phyloP scores from a whole-genome alignment of 23 tunicate genomes.

The Oikopleura vanhoeffeni region DNA sequence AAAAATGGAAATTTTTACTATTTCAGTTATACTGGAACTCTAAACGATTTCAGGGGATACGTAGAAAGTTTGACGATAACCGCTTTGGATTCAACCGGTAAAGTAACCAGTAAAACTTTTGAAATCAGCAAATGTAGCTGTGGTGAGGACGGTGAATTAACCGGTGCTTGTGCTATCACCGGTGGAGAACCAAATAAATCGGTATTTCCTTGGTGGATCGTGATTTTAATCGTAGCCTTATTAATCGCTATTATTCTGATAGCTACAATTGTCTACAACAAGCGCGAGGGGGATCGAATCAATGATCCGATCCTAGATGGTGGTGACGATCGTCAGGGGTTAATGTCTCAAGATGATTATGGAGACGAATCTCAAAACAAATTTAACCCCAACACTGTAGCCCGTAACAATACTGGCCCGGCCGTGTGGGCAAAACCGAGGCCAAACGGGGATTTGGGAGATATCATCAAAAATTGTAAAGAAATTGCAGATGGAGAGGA shows the following conservation, averaged over 20 bases:
- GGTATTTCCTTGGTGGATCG: background rate
- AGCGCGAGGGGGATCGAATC: background rate
- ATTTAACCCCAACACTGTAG: background rate
- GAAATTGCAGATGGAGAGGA: background rate
- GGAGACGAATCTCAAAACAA: background rate
- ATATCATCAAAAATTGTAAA: background rate
- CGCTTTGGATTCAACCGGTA: background rate
- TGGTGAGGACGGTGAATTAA: background rate
- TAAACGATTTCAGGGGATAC: background rate
- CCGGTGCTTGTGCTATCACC: background rate
- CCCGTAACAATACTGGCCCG: background rate
- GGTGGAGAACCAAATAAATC: background rate
- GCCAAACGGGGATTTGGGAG: background rate
- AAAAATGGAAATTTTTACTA: background rate
- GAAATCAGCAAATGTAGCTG: background rate
- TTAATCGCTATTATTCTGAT: background rate
- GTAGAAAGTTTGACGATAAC: background rate
- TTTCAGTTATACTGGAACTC: background rate
- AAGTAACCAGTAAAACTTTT: background rate
- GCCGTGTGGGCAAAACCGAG: background rate
- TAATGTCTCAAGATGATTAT: background rate
- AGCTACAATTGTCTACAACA: background rate
- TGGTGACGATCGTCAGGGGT: background rate
- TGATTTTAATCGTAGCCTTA: background rate
- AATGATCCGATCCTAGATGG: background rate